A percentile compares a stretch with the other conserved stretches of the same genome.
These are phyloP conservation scores for Centropus unirufus DNA, from an alignment of 2,113 vertebrate genomes.

Conservation along the genomic window DNA sequence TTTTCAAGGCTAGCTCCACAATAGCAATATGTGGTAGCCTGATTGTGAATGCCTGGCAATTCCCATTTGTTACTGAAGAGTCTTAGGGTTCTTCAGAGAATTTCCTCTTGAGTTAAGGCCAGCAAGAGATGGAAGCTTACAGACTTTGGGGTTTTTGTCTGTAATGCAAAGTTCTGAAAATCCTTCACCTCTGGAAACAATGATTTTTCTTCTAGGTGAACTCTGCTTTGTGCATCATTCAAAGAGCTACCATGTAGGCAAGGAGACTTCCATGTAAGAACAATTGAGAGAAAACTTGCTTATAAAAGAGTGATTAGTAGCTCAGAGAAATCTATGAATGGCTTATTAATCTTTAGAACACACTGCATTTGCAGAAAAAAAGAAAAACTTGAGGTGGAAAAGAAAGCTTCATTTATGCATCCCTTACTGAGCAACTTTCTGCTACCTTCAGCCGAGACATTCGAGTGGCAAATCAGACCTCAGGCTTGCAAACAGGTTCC, in stretches of 20 bases:
- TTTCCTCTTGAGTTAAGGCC: background rate
- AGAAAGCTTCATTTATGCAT: background rate
- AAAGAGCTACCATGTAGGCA: background rate
- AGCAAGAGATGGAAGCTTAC: background rate
- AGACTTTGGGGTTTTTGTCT: background rate
- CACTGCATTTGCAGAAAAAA: background rate
- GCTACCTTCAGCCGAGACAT: background rate
- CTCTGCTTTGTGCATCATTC: background rate
- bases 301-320: background rate
- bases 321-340: background rate
- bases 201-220: background rate
- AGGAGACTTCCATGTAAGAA: background rate
- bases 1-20: background rate
- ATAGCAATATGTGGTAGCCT: background rate
- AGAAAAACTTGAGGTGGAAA: background rate
- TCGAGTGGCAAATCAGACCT: background rate
- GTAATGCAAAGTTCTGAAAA: background rate
- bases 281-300: background rate
- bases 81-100: background rate
- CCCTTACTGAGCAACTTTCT: background rate
- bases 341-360: background rate
- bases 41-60: background rate
- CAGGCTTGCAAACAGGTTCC: background rate
- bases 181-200: background rate
- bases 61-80: background rate